Evolutionary conservation across 2,888 invertebrate species (phyloP), one percentile per base, ranked within the genome.

Genomic region (Branchellion lobata): DNA sequence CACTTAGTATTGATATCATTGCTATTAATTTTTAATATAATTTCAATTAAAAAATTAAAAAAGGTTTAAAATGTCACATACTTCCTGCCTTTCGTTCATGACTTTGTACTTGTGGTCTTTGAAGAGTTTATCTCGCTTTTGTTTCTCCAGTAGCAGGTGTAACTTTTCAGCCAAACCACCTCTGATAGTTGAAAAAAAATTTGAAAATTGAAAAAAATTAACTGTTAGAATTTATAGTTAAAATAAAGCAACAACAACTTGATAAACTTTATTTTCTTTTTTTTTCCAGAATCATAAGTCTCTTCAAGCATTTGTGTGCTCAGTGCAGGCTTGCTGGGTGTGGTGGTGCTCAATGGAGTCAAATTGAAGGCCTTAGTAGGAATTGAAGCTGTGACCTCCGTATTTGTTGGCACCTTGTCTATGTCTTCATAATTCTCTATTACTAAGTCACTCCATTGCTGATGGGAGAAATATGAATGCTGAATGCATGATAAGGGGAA

Each of bases 51-150:
- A n/a, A n/a, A n/a, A n/a, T n/a, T n/a, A n/a, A n/a, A n/a, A n/a
- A n/a, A n/a, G n/a, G n/a, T n/a, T n/a, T n/a, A n/a, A n/a, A n/a
- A n/a, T n/a, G n/a, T n/a, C n/a, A n/a, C n/a, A n/a, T n/a, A n/a
- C n/a, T n/a, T n/a, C n/a, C n/a, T n/a, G n/a, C n/a, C n/a, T n/a
- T n/a, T n/a, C n/a, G n/a, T n/a, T 57, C 61, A 57, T 31, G 14
- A 75, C 24, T 29, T 65, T 77, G 61, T 33, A 8, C 40, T 65
- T 77, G 77, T 77, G 77, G 40, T 65, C 18, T 24, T 34, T 65
- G 77, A 77, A 77, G 24, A 77, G 77, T 65, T 77, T 77, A 14
- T 77, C 77, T 18, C 77, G 11, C 33, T 77, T 57, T 36, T 57
- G 47, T 34, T 40, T 33, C 24, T 77, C 77, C 5, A 65, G 21